Percentiles rank a stretch among this genome's conserved stretches.
phyloP scores from a whole-genome alignment of 2,797 vertebrate species.

The Oophaga sylvatica region DNA sequence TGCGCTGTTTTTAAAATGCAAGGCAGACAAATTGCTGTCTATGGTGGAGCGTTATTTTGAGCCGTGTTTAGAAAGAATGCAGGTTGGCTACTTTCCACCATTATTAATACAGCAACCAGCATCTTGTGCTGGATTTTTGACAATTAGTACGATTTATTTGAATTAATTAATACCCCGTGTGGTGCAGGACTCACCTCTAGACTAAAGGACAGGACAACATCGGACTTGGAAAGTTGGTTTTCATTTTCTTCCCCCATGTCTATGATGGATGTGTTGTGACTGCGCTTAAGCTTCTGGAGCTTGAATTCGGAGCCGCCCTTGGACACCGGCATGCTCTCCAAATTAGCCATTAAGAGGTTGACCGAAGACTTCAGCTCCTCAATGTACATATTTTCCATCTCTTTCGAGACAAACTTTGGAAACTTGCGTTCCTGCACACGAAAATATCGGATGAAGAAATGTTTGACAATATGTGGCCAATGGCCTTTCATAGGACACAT shows the following conservation, averaged over 20 bases:
- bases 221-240: slow-evolving; percentile 97
- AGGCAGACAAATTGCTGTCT: not conserved
- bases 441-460: not conserved
- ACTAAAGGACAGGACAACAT: slow-evolving; percentile 93
- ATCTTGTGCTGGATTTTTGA: slow-evolving; percentile 22
- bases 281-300: slow-evolving; percentile 95
- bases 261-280: slow-evolving; percentile 98
- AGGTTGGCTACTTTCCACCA: slow-evolving; percentile 36
- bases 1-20: not conserved
- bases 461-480: not conserved
- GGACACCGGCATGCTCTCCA: slow-evolving; percentile 98
- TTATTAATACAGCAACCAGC: slow-evolving; percentile 50
- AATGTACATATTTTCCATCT: slow-evolving; percentile 98
- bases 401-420: slow-evolving; percentile 91
- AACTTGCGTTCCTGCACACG: slow-evolving; percentile 86
- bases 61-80: not conserved
- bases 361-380: slow-evolving; percentile 96
- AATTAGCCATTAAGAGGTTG: slow-evolving; percentile 96
- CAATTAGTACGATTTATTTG: slow-evolving; percentile 46
- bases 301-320: slow-evolving; percentile 97
- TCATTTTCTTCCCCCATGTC: slow-evolving; percentile 99
- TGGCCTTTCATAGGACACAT: not conserved
- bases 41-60: not conserved
- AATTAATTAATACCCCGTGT: slow-evolving; percentile 2
- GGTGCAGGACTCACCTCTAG: slow-evolving; percentile 83